A percentile compares a stretch with the other conserved stretches of the same genome.
Conservation (phyloP, 2,888 invertebrate genomes). For the Sympetrum striolatum region DNA sequence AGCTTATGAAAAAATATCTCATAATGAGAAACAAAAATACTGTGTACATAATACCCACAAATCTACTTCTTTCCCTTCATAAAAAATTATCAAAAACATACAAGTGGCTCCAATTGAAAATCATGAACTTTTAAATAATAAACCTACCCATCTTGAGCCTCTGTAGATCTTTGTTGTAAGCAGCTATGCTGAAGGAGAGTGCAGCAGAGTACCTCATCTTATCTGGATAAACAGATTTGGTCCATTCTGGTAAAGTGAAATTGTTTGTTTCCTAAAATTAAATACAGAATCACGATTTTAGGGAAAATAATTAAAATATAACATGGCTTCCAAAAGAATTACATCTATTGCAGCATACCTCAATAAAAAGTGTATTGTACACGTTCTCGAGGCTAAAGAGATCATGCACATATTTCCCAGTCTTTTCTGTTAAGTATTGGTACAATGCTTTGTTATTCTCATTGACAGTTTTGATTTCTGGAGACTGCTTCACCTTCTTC, state of each 20-base stretch:
- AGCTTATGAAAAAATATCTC: no score
- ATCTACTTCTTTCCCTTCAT: no score
- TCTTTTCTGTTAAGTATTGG: conserved; percentile 68
- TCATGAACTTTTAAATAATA: not conserved
- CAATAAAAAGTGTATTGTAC: conserved; percentile 74
- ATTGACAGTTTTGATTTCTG: conserved; percentile 65
- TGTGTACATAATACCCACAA: no score
- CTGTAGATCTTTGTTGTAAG: conserved; percentile 67
- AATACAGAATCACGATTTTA: not conserved
- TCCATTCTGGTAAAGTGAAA: conserved; percentile 64
- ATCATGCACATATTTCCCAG: conserved; percentile 67
- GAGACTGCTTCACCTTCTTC: conserved; percentile 62
- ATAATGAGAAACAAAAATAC: no score
- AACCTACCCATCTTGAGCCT: conserved; percentile 65
- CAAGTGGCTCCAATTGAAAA: no score
- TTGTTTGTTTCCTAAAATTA: not conserved
- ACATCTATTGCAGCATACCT: conserved; percentile 56
- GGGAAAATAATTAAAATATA: not conserved
- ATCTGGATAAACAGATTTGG: conserved; percentile 66
- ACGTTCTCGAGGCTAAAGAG: conserved; percentile 67
- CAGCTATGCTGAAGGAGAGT: conserved; percentile 66
- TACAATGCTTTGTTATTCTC: conserved; percentile 69
- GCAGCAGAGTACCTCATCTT: conserved; percentile 64
- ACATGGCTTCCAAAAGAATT: not conserved
- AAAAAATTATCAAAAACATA: no score